These are phyloP conservation scores for Taenioides sp. DNA, from an alignment of 2,797 vertebrate genomes.

Conservation along the genomic window DNA sequence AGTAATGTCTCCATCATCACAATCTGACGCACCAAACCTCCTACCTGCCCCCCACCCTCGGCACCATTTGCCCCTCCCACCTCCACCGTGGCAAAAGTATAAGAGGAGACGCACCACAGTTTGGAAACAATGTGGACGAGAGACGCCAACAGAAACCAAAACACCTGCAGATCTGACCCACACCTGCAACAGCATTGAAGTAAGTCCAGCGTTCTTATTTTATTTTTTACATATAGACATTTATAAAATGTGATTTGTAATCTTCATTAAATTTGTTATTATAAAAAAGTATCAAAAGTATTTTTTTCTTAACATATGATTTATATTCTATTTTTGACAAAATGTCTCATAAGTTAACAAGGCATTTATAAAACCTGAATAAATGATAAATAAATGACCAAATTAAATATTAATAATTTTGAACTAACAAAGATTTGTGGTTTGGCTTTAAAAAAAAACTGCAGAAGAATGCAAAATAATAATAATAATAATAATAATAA, in stretches of 20 bases:
- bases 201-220: constrained; percentile 36
- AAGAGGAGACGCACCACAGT: constrained; percentile 55
- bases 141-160: constrained; percentile 15
- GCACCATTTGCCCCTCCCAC: constrained; percentile 43
- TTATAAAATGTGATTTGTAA: neutral
- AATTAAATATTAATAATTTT: no score
- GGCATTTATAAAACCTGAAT: no score
- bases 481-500: no score
- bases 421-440: neutral
- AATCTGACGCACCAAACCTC: constrained; percentile 58
- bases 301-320: no score
- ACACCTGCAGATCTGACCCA: constrained; percentile 33
- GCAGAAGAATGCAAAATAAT: neutral
- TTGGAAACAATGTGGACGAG: constrained; percentile 28
- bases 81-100: constrained; percentile 42
- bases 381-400: no score
- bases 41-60: constrained; percentile 28
- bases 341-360: no score
- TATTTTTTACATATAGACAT: neutral
- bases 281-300: no score
- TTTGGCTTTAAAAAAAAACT: neutral
- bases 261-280: neutral
- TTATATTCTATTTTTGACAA: no score
- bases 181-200: constrained; percentile 38
- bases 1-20: constrained; percentile 55